Evolutionary conservation across 2,888 invertebrate genomes (phyloP).

Genomic region (Gisinianus flammeolus): DNA sequence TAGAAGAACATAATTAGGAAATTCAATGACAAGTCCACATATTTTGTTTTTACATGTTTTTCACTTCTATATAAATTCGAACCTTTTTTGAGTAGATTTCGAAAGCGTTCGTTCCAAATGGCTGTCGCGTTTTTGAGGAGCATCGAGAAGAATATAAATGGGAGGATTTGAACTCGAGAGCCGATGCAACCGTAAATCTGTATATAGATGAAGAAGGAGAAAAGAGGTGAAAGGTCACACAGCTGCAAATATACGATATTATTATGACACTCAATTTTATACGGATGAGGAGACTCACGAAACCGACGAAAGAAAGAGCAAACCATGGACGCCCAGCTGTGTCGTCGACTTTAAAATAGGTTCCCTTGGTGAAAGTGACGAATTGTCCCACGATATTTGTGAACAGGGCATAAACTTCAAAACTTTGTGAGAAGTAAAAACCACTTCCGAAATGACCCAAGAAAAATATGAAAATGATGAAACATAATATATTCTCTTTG

Average conservation of each 20-base stretch:
- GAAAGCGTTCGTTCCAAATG: conserved; percentile 54
- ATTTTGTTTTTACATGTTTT: no score
- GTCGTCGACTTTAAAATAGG: neutral
- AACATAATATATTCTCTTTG: conserved; percentile 44
- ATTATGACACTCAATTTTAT: no score
- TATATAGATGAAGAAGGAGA: no score
- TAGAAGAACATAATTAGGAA: neutral
- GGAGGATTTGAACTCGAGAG: conserved; percentile 47
- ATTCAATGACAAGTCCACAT: no score
- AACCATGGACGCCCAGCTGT: neutral
- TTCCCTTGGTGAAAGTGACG: neutral
- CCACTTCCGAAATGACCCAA: conserved; percentile 7
- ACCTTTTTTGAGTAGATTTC: conserved; percentile 45
- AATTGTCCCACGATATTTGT: neutral
- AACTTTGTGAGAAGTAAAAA: neutral
- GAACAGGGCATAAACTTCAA: neutral
- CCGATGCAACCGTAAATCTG: neutral
- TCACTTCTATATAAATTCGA: neutral
- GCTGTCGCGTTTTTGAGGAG: conserved; percentile 48
- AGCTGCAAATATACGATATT: conserved; percentile 2
- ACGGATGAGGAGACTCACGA: no score
- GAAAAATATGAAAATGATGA: conserved; percentile 28
- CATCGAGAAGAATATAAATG: conserved; percentile 52
- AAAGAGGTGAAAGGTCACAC: no score
- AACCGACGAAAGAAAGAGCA: neutral